These are phyloP conservation scores for Spea multiplicata DNA, from an alignment of 2,113 vertebrate genomes.

Conservation along the genomic window DNA sequence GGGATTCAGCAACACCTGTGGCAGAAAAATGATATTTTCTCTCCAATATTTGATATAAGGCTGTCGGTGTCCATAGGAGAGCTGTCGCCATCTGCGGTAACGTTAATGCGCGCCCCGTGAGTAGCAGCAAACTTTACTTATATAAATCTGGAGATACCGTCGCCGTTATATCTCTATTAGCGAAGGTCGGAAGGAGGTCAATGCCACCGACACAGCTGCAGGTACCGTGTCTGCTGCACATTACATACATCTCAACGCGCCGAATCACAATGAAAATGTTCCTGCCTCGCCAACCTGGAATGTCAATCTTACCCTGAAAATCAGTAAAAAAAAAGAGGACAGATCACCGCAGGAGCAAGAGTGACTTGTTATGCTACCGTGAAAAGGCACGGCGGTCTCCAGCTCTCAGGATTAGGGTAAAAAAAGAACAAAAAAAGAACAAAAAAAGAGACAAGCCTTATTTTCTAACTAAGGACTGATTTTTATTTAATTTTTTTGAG, in stretches of 20 bases:
- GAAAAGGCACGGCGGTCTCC: too few species aligned
- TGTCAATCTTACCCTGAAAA: neutral
- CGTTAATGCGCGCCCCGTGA: neutral
- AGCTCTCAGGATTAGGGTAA: too few species aligned
- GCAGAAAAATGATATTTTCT: neutral
- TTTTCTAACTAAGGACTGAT: too few species aligned
- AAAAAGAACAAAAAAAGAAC: too few species aligned
- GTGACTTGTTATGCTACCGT: too few species aligned
- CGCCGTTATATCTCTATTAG: neutral
- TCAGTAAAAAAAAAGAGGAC: too few species aligned
- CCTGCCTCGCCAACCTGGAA: neutral
- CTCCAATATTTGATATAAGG: neutral
- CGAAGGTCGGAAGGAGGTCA: neutral
- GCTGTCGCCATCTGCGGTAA: conserved; percentile 1
- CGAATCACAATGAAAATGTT: neutral
- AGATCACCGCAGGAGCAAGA: too few species aligned
- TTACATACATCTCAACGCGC: neutral
- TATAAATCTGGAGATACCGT: neutral
- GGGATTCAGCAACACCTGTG: neutral
- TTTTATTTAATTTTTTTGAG: too few species aligned
- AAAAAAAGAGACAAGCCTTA: too few species aligned
- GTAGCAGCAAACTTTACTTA: neutral
- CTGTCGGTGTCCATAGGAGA: neutral
- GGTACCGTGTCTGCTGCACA: neutral
- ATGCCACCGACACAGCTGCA: neutral